Evolutionary conservation across 1,140 invertebrate genomes (phyloP).

Genomic region (Lepidurus arcticus): DNA sequence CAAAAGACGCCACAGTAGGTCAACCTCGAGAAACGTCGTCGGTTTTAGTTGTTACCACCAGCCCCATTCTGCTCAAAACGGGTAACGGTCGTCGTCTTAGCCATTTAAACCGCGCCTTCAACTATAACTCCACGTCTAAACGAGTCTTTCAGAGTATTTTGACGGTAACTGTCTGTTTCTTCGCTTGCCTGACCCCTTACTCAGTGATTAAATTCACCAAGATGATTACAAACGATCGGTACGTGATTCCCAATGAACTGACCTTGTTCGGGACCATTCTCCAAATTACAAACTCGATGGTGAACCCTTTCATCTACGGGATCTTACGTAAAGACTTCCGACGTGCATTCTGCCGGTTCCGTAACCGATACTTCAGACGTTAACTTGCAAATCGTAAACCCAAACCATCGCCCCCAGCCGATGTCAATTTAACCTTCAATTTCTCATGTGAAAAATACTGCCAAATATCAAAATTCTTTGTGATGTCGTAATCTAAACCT

Average conservation of each 20-base stretch:
- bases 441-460: not conserved
- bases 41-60: too few relatives aligned
- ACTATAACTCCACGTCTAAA: not conserved
- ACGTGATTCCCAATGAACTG: conserved; percentile 41
- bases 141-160: conserved; percentile 42
- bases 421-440: not conserved
- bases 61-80: too few relatives aligned
- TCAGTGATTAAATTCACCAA: conserved; percentile 46
- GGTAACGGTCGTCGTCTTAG: too few relatives aligned
- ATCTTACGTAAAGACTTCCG: conserved; percentile 45
- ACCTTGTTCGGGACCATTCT: conserved; percentile 42
- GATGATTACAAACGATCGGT: conserved; percentile 36
- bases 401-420: too few relatives aligned
- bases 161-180: conserved; percentile 43
- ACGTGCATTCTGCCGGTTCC: not conserved
- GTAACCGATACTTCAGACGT: not conserved
- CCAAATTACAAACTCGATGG: conserved; percentile 42
- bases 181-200: conserved; percentile 46
- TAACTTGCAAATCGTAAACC: not conserved
- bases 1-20: not conserved
- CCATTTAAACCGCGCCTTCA: not conserved
- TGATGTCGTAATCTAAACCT: too few relatives aligned
- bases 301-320: conserved; percentile 46
- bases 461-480: not conserved
- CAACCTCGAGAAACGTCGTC: not conserved